Percentiles rank a stretch among this genome's conserved stretches.
Evolutionary conservation across 2,797 vertebrate genomes (phyloP).

Genomic region (Cuniculus paca): DNA sequence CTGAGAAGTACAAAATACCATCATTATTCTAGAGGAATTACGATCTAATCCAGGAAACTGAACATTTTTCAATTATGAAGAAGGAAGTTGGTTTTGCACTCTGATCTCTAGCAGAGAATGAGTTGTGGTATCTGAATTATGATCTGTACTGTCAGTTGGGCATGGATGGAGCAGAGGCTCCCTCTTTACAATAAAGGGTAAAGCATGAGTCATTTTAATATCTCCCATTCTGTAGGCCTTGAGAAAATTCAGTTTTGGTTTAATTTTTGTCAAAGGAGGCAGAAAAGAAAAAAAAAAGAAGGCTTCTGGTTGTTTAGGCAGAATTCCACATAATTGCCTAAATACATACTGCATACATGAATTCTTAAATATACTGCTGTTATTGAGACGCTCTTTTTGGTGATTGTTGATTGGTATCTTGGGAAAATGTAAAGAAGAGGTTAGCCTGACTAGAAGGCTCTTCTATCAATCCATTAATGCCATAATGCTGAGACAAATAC

Average conservation of each 20-base stretch:
- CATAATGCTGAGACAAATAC: neutral
- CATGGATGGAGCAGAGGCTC: neutral
- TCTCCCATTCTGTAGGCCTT: neutral
- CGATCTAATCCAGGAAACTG: neutral
- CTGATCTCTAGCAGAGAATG: neutral
- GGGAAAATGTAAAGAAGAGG: neutral
- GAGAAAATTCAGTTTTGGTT: neutral
- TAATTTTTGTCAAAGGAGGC: neutral
- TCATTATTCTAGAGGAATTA: neutral
- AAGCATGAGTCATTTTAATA: neutral
- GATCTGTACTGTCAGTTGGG: rapidly evolving
- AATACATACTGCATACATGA: neutral
- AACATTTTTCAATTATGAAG: neutral
- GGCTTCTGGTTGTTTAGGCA: neutral
- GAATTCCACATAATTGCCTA: neutral
- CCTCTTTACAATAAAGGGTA: neutral
- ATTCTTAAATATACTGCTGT: neutral
- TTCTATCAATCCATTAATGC: neutral
- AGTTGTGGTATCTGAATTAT: neutral
- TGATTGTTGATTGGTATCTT: neutral
- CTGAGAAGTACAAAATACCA: neutral
- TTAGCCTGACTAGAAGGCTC: neutral
- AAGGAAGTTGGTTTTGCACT: neutral
- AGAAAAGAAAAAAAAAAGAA: neutral
- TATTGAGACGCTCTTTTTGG: neutral